Percentiles rank a stretch among this genome's conserved stretches.
These are phyloP conservation scores for Sardina pilchardus DNA, from an alignment of 2,113 vertebrate genomes.

Conservation along the genomic window DNA sequence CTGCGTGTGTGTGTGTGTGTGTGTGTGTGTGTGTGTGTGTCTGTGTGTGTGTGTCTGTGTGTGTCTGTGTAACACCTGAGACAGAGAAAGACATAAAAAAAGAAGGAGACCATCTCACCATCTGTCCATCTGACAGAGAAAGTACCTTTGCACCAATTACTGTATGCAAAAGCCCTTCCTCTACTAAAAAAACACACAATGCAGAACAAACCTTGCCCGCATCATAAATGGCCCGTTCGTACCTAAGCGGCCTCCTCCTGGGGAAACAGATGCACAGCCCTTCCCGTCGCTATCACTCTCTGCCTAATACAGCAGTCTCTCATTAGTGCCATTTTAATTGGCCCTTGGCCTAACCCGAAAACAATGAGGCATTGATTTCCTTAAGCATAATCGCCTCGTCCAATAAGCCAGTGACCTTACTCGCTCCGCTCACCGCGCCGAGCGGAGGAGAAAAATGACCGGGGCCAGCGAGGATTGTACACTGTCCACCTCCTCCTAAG, in stretches of 20 bases:
- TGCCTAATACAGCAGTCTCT: neutral
- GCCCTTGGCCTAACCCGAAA: conserved; percentile 65
- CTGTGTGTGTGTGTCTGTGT: neutral
- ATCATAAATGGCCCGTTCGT: neutral
- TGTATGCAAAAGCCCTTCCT: neutral
- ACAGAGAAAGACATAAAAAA: neutral
- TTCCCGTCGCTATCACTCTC: neutral
- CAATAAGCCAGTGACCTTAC: conserved; percentile 67
- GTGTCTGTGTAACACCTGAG: neutral
- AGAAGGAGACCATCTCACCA: neutral
- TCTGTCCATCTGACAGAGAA: neutral
- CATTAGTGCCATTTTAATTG: conserved; percentile 62
- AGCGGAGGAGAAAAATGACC: conserved; percentile 5
- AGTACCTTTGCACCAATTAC: neutral
- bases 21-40: neutral
- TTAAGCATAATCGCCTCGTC: conserved; percentile 71
- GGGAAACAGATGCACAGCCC: neutral
- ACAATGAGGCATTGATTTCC: conserved; percentile 73
- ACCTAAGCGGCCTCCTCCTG: neutral
- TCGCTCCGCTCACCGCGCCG: neutral
- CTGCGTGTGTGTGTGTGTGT: neutral
- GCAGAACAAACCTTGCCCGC: neutral
- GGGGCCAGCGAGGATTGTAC: neutral
- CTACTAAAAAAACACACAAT: neutral
- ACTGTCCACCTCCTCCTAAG: neutral